Evolutionary conservation across 1,140 invertebrate genomes (phyloP), one percentile per base, ranked within the genome.

Genomic region (Bombyx mandarina): DNA sequence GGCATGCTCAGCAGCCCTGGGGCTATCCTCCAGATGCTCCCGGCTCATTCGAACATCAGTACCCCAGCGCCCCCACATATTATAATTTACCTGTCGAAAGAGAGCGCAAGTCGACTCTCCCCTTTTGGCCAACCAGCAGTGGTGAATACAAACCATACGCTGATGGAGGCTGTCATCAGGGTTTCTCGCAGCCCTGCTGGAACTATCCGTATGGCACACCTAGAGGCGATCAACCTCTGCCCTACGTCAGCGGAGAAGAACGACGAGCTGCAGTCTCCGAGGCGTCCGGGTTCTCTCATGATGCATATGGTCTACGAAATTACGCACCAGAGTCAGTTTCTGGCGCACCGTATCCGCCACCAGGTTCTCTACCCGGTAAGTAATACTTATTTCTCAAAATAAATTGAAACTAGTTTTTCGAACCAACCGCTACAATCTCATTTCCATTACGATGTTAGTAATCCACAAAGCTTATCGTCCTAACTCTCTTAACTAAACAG

Each of bases 321-420:
- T 95, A 95, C 72, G 90, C 90, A 22, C 91, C 93, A 2, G 94
- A 95, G 69, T 90, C 92, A 9, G 93, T 95, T 58, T 91, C 93
- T 18, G 92, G 93, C 58, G 93, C 93, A 61, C 93, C 94, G 2
- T 95, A 95, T 70, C 92, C 93, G 70, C 92, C 94, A 78, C 91
- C 94, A 91, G 93, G 94, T 91, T 91, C 72, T 42, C 62, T 87
- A 60, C 82, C 82, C 58, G 83, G 83, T 85, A 55, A 82, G 83
- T 85, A 82, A 57, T 12, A 35, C 26, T 35, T 35, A 35, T 35
- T 35, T 35, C 26, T 35, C 49, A 12, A 18, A 58, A 58, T 52
- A 52, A 26, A 47, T 52, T 45, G 52, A 18, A 52, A 45, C 52
- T 42, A 26, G 44, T 50, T 26, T 60, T 52, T n/a, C 57, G 49